Evolutionary conservation across 2,113 vertebrate genomes (phyloP).

Genomic region (Meles meles): DNA sequence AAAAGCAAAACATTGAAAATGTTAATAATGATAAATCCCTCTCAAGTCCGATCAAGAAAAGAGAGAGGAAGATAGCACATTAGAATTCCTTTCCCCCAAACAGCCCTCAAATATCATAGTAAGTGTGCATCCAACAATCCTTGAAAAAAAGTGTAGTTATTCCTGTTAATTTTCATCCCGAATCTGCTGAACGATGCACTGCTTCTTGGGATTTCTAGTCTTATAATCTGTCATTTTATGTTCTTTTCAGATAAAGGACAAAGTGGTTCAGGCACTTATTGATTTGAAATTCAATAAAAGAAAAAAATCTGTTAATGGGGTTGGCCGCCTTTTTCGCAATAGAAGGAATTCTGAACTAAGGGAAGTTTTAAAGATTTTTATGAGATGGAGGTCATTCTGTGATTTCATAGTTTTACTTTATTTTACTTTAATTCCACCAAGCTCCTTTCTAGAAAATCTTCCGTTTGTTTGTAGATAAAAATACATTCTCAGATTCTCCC

Average conservation of each 20-base stretch:
- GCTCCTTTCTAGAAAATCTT: conserved; percentile 27
- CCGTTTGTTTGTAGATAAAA: conserved; percentile 58
- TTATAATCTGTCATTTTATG: background rate
- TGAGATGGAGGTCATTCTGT: background rate
- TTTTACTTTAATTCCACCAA: conserved; percentile 56
- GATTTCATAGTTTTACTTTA: conserved; percentile 5
- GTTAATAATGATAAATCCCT: background rate
- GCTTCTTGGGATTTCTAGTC: background rate
- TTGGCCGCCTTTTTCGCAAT: background rate
- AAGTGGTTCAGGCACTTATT: background rate
- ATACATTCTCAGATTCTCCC: conserved; percentile 30
- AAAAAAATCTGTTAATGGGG: background rate
- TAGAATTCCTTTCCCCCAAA: background rate
- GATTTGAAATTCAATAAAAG: background rate
- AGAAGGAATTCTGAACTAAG: conserved; percentile 18
- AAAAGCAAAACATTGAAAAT: background rate
- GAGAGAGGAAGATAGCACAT: background rate
- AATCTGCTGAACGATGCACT: background rate
- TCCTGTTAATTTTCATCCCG: background rate
- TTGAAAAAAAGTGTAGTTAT: background rate
- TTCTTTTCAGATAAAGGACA: background rate
- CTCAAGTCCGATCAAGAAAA: background rate
- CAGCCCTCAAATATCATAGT: background rate
- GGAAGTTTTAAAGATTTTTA: background rate
- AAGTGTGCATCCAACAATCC: background rate